Conservation (phyloP, 2,888 invertebrate species). For the Crematogaster levior region DNA sequence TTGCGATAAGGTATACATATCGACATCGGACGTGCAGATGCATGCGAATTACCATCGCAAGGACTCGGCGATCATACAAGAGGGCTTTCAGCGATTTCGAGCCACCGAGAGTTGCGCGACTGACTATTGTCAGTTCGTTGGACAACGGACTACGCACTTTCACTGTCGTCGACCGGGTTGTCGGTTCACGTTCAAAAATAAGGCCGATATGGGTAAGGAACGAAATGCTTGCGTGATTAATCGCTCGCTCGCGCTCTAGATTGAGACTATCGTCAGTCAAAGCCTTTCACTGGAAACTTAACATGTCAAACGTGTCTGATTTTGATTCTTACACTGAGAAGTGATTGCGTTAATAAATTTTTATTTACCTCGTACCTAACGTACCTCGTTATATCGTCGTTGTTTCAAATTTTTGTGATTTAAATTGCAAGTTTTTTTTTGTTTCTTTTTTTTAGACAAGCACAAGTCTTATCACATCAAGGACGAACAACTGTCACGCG, state of each 20-base stretch:
- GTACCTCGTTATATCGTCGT: not conserved
- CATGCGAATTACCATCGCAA: constrained; percentile 99
- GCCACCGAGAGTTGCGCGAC: constrained; percentile 98
- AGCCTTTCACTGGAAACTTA: not conserved
- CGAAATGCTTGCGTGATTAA: constrained; percentile 7
- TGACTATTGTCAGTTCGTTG: constrained; percentile 95
- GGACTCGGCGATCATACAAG: constrained; percentile 98
- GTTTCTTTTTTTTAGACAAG: constrained; percentile 91
- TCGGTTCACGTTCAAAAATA: constrained; percentile 98
- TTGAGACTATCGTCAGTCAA: constrained; percentile 1
- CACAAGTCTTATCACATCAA: constrained; percentile 99
- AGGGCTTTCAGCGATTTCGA: constrained; percentile 98
- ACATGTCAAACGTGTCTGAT: not conserved
- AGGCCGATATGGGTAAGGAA: constrained; percentile 98
- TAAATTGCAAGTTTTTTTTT: not conserved
- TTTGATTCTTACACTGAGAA: not conserved
- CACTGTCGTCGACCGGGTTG: constrained; percentile 97
- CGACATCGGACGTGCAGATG: constrained; percentile 99
- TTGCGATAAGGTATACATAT: constrained; percentile 98
- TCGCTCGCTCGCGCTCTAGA: not conserved
- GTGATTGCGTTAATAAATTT: constrained; percentile 4
- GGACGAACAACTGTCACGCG: constrained; percentile 97
- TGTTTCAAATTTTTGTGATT: not conserved
- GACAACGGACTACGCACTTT: constrained; percentile 98
- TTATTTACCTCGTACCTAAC: not conserved